These are phyloP conservation scores for Ormyrus nitidulus DNA, from an alignment of 2,888 invertebrate species.

Conservation along the genomic window DNA sequence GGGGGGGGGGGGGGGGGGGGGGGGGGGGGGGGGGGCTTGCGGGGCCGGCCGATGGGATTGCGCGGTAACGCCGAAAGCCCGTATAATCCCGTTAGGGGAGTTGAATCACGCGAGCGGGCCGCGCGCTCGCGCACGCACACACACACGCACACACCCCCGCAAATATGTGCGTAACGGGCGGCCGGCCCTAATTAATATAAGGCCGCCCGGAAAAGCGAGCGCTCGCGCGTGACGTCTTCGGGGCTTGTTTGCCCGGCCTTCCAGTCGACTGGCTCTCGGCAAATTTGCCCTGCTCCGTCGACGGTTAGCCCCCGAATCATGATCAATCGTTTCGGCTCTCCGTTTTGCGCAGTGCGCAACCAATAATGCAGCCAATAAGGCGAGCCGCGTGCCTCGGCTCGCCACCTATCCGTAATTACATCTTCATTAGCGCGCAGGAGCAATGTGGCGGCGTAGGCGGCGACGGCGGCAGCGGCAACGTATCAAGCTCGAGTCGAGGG, in stretches of 20 bases:
- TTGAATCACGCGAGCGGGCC: conserved; percentile 68
- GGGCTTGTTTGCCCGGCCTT: conserved; percentile 30
- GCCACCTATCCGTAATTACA: conserved; percentile 70
- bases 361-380: conserved; percentile 71
- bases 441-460: conserved; percentile 62
- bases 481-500: background rate
- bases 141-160: background rate
- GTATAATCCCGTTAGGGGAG: conserved; percentile 73
- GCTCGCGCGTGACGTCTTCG: background rate
- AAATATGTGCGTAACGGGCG: too few relatives aligned
- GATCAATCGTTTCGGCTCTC: too few relatives aligned
- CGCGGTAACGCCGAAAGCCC: conserved; percentile 64
- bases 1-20: background rate
- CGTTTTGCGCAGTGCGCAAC: conserved; percentile 58
- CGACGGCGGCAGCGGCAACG: background rate
- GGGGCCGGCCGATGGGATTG: conserved; percentile 62
- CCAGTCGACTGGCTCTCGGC: conserved; percentile 35
- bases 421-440: conserved; percentile 72
- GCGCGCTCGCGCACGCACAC: background rate
- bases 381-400: conserved; percentile 60
- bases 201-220: conserved; percentile 14
- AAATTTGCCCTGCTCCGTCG: conserved; percentile 39
- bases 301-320: conserved; percentile 8
- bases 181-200: too few relatives aligned
- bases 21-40: conserved; percentile 41